Conservation (phyloP, 1,140 invertebrate species). For the Hypsibius dujardini region DNA sequence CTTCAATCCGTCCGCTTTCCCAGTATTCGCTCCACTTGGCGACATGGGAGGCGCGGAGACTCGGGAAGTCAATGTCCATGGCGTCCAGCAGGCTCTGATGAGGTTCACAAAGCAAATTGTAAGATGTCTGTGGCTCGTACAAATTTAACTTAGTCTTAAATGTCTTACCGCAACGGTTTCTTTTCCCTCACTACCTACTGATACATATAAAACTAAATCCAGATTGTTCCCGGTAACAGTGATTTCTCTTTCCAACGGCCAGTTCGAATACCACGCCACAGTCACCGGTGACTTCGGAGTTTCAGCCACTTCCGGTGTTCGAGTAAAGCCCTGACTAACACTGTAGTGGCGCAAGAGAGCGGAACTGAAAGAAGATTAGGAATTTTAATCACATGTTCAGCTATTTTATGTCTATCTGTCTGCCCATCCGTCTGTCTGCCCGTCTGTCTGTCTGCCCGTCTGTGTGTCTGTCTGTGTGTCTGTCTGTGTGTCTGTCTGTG, state of each 20-base stretch:
- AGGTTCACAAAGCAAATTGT: not conserved
- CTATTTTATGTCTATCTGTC: too few species aligned
- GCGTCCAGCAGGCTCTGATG: not conserved
- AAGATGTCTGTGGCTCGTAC: not conserved
- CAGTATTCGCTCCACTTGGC: constrained; percentile 22
- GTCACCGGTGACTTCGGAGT: constrained; percentile 8
- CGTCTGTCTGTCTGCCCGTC: too few species aligned
- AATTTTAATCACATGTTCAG: too few species aligned
- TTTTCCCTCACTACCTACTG: not conserved
- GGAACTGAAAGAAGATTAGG: too few species aligned
- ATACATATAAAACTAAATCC: not conserved
- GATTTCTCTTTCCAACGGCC: not conserved
- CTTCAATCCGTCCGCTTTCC: constrained; percentile 29
- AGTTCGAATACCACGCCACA: not conserved
- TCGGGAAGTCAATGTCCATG: not conserved
- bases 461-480: too few species aligned
- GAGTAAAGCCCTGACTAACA: too few species aligned
- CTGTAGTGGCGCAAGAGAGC: too few species aligned
- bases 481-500: too few species aligned
- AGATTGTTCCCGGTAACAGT: not conserved
- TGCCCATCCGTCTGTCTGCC: too few species aligned
- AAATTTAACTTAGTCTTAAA: not conserved
- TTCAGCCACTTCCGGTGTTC: too few species aligned
- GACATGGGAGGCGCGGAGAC: not conserved
- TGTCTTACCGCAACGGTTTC: not conserved